These are phyloP conservation scores for Anseranas semipalmata DNA, from an alignment of 2,113 vertebrate genomes.

Conservation along the genomic window DNA sequence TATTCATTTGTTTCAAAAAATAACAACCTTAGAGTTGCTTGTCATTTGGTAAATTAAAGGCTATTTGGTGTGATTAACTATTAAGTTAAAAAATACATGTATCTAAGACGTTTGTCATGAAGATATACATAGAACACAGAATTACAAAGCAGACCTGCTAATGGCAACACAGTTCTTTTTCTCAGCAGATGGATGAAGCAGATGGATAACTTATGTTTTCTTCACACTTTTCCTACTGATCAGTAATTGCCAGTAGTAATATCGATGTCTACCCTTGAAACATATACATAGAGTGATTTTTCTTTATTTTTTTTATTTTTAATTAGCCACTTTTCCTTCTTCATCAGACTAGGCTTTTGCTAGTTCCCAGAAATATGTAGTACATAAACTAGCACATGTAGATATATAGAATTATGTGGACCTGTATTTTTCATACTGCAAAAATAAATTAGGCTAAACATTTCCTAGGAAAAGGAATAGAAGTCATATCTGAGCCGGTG, in stretches of 20 bases:
- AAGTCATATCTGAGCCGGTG: neutral
- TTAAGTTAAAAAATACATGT: neutral
- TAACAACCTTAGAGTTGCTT: neutral
- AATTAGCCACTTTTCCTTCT: neutral
- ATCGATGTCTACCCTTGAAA: neutral
- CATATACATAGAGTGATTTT: neutral
- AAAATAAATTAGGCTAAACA: neutral
- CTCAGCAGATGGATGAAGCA: neutral
- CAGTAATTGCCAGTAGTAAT: neutral
- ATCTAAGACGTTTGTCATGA: neutral
- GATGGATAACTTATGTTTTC: constrained; percentile 30
- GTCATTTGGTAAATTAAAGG: neutral
- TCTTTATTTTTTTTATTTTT: neutral
- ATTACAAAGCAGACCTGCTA: neutral
- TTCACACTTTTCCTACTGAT: constrained; percentile 4
- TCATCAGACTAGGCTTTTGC: constrained; percentile 2
- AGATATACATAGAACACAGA: neutral
- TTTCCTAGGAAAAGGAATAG: neutral
- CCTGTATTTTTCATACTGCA: neutral
- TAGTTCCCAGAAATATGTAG: neutral
- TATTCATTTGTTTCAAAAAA: neutral
- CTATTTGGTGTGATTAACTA: neutral
- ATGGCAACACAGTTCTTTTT: neutral
- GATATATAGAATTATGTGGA: neutral
- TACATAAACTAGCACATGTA: accelerated